Conservation (phyloP, 2,797 vertebrate species). For the Vultur gryphus region DNA sequence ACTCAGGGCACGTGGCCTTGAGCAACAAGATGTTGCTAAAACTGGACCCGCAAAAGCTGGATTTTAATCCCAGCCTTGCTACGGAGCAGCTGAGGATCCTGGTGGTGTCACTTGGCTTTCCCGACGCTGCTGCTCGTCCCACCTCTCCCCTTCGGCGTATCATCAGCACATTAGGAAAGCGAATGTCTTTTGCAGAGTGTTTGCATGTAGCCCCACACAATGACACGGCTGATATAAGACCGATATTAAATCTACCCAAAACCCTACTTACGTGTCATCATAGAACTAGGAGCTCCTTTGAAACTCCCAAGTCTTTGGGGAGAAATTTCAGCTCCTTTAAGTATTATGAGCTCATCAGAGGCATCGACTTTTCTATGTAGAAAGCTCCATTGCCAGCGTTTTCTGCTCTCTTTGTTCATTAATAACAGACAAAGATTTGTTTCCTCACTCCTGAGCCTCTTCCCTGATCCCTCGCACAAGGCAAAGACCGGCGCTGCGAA, state of each 20-base stretch:
- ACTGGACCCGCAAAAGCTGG: not conserved
- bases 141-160: not conserved
- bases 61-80: not conserved
- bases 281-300: not conserved
- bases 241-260: not conserved
- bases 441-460: not conserved
- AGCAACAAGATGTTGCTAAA: not conserved
- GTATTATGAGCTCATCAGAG: not conserved
- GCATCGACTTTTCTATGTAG: not conserved
- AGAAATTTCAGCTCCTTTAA: not conserved
- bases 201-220: not conserved
- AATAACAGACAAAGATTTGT: not conserved
- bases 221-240: not conserved
- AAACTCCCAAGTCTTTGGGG: not conserved
- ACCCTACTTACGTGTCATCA: not conserved
- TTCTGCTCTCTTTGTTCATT: not conserved
- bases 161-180: rapidly evolving
- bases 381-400: not conserved
- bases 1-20: rapidly evolving
- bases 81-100: not conserved
- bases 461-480: not conserved
- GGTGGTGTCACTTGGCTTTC: not conserved
- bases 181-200: not conserved
- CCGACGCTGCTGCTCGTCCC: rapidly evolving
- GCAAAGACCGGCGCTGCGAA: not conserved